phyloP scores from a whole-genome alignment of 2,797 vertebrate species.

The Allobates femoralis region DNA sequence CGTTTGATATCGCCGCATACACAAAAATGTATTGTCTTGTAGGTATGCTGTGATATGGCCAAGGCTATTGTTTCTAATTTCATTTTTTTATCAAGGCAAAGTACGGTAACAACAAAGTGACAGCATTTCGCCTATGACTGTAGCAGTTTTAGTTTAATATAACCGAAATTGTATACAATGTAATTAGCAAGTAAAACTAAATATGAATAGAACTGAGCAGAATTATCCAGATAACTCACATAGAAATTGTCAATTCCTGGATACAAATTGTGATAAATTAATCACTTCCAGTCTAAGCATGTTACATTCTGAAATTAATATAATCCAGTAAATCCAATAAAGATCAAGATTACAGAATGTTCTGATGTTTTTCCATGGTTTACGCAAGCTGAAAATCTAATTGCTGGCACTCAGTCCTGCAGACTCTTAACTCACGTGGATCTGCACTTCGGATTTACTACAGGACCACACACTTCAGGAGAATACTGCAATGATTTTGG shows the following conservation, averaged over 20 bases:
- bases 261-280: neutral
- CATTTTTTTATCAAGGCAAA: neutral
- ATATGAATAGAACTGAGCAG: neutral
- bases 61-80: constrained; percentile 23
- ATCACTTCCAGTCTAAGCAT: neutral
- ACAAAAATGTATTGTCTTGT: constrained; percentile 61
- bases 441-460: neutral
- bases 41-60: constrained; percentile 55
- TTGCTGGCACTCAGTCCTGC: neutral
- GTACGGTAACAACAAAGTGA: constrained; percentile 10
- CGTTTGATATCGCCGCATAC: constrained; percentile 67
- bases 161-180: neutral
- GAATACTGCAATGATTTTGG: neutral
- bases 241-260: neutral
- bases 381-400: neutral
- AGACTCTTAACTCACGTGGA: neutral
- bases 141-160: neutral
- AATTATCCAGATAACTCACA: neutral
- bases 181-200: neutral
- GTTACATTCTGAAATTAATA: neutral
- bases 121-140: constrained; percentile 7
- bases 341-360: neutral
- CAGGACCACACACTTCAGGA: neutral
- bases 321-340: constrained; percentile 8
- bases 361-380: constrained; percentile 1